Conservation (phyloP, 2,888 invertebrate genomes). For the Syrista parreyssii region DNA sequence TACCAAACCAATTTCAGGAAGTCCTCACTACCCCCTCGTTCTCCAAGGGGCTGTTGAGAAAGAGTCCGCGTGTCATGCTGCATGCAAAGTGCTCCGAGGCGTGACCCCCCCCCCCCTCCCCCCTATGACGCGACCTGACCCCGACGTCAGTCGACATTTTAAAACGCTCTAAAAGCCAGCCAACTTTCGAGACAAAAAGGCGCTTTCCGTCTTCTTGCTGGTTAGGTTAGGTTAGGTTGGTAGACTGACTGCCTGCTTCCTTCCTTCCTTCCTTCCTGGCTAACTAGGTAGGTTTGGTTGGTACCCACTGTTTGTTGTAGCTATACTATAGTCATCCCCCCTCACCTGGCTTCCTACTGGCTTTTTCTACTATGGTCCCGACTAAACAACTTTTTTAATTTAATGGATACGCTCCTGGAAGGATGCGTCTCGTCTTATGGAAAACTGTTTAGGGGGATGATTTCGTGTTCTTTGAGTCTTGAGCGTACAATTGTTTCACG, state of each 20-base stretch:
- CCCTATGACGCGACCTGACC: neutral
- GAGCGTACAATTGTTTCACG: neutral
- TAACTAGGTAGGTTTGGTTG: neutral
- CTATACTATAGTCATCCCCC: no score
- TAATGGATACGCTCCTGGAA: neutral
- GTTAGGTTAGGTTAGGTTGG: neutral
- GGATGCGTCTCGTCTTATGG: neutral
- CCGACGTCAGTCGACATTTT: slow-evolving; percentile 19
- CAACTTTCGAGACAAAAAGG: slow-evolving; percentile 23
- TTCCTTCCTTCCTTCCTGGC: neutral
- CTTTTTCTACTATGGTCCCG: neutral
- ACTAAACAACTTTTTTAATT: neutral
- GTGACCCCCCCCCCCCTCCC: neutral
- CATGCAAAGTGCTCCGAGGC: slow-evolving; percentile 1
- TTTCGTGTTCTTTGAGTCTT: neutral
- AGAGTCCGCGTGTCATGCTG: neutral
- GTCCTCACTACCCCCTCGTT: neutral
- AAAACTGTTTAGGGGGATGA: neutral
- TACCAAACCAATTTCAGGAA: neutral
- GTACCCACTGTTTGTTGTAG: neutral
- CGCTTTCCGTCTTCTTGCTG: slow-evolving; percentile 1
- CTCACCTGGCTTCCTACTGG: neutral
- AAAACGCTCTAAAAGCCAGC: slow-evolving; percentile 24
- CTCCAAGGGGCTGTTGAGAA: neutral
- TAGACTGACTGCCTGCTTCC: neutral